These are phyloP conservation scores for Caenorhabditis briggsae DNA, from an alignment of 1,140 invertebrate genomes.

Conservation along the genomic window DNA sequence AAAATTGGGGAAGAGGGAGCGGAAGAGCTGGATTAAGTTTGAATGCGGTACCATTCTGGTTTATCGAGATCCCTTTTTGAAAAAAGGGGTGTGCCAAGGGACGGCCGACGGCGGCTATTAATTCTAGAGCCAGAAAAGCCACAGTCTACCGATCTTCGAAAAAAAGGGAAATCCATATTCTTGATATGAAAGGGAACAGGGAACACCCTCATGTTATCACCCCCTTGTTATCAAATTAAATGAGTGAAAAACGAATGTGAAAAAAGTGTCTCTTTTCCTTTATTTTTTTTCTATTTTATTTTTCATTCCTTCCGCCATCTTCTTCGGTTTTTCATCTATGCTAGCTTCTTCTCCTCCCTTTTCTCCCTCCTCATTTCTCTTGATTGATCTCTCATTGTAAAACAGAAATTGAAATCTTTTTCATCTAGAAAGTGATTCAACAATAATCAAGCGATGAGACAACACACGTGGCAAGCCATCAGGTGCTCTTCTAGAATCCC, in stretches of 20 bases:
- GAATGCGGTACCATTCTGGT: background rate
- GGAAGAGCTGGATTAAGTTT: background rate
- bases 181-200: no score
- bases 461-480: background rate
- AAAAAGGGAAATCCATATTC: no score
- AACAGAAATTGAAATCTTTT: slow-evolving; percentile 32
- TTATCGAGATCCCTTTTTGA: no score
- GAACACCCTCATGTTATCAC: background rate
- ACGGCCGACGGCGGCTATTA: no score
- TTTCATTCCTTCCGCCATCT: slow-evolving; percentile 7
- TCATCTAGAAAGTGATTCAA: background rate
- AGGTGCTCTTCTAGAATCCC: background rate
- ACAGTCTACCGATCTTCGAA: no score
- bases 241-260: background rate
- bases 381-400: slow-evolving; percentile 49
- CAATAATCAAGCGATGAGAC: slow-evolving; percentile 20
- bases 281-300: background rate
- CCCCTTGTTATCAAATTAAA: background rate
- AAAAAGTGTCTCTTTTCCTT: background rate
- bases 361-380: background rate
- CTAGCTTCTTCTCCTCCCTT: background rate
- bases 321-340: background rate
- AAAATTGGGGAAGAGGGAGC: background rate
- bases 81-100: no score
- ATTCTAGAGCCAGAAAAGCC: no score